Percentiles rank a stretch among this genome's conserved stretches.
Conservation (phyloP, 2,888 invertebrate genomes). For the Synergus umbraculus region DNA sequence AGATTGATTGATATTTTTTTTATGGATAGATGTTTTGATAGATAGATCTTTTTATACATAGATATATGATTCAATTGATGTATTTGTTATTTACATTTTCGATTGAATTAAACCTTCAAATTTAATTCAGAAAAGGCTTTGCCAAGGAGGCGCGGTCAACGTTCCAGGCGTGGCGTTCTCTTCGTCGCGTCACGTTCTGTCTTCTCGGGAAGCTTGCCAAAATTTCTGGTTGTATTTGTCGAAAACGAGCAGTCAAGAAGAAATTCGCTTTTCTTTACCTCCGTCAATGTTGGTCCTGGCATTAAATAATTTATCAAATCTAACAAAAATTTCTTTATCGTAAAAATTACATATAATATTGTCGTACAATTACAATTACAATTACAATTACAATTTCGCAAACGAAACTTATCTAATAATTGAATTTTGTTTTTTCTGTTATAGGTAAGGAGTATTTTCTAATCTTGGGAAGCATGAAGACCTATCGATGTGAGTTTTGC, state of each 20-base stretch:
- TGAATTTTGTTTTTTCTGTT: neutral
- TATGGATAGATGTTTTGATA: slow-evolving; percentile 19
- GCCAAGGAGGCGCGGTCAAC: slow-evolving; percentile 38
- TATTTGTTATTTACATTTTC: no score
- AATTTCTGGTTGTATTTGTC: slow-evolving; percentile 59
- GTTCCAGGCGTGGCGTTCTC: slow-evolving; percentile 35
- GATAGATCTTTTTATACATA: no score
- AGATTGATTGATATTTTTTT: neutral
- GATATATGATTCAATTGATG: no score
- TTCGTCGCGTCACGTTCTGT: slow-evolving; percentile 53
- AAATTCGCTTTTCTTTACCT: slow-evolving; percentile 43
- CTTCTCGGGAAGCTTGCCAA: slow-evolving; percentile 62
- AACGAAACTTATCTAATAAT: neutral
- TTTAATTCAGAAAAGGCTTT: slow-evolving; percentile 23
- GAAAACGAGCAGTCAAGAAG: slow-evolving; percentile 45
- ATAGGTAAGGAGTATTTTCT: slow-evolving; percentile 4
- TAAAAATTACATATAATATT: no score
- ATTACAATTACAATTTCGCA: no score
- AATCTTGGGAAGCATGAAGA: neutral
- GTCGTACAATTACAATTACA: no score
- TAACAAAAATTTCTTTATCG: neutral
- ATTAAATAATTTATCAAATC: slow-evolving; percentile 1
- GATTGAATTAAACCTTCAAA: neutral
- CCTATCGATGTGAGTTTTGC: no score
- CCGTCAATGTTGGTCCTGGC: slow-evolving; percentile 4